A percentile compares a stretch with the other conserved stretches of the same genome.
Conservation (phyloP, 2,113 vertebrate species). For the Chrysemys picta region DNA sequence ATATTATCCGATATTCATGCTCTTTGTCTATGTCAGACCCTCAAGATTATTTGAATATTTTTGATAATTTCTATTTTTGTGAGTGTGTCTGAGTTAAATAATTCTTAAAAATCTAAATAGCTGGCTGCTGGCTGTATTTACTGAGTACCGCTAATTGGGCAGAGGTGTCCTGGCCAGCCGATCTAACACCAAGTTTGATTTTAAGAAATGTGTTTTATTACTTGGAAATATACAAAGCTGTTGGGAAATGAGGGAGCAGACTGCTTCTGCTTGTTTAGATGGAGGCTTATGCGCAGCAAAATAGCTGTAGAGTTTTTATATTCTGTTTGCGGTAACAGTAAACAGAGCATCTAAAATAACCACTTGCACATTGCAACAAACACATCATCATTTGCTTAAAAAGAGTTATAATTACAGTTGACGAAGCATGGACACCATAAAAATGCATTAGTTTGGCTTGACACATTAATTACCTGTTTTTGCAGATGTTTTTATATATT, state of each 20-base stretch:
- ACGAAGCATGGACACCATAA: conserved; percentile 91
- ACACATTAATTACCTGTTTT: conserved; percentile 97
- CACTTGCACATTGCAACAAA: conserved; percentile 89
- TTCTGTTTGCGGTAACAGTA: conserved; percentile 85
- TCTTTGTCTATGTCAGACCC: neutral
- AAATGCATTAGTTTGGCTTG: conserved; percentile 95
- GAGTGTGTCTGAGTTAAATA: conserved; percentile 2
- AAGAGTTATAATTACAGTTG: conserved; percentile 95
- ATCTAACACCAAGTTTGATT: conserved; percentile 59
- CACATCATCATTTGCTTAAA: conserved; percentile 94
- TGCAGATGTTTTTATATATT: conserved; percentile 97
- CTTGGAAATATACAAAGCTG: conserved; percentile 66
- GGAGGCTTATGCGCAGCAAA: conserved; percentile 69
- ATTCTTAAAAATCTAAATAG: conserved; percentile 50
- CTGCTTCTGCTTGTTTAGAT: conserved; percentile 60
- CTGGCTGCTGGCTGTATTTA: conserved; percentile 38
- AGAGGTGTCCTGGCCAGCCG: conserved; percentile 53
- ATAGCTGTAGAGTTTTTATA: conserved; percentile 80
- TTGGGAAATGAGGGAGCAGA: conserved; percentile 66
- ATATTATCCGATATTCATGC: neutral
- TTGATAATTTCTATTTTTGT: neutral
- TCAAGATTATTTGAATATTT: conserved; percentile 19
- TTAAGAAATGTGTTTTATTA: conserved; percentile 66
- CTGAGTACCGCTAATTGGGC: conserved; percentile 56
- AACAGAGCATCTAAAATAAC: conserved; percentile 90